Evolutionary conservation across 2,888 invertebrate genomes (phyloP), one percentile per base, ranked within the genome.

Genomic region (Papilio elwesi): DNA sequence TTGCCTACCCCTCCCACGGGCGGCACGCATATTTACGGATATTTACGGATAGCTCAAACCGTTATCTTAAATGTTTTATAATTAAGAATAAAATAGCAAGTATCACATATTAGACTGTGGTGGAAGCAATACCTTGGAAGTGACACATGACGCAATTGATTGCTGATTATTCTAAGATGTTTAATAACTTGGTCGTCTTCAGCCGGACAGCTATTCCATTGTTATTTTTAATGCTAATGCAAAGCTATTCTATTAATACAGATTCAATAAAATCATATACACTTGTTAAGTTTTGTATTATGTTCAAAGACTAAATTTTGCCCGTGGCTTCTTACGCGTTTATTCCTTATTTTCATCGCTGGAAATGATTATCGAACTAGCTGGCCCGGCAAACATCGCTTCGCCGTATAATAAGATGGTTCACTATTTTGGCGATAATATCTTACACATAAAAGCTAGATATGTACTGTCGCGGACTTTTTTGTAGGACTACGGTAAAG

Each of bases 141-240:
- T n/a, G 38, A 65, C n/a, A 38, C 16, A 38, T 65, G 55, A 57
- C 65, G 49, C 38, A 66, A 69, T 38, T 11, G 9, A 11, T 26
- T 59, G 38, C 49, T 57, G 57, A 57, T 59, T 57, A 71, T 66
- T 66, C 38, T 57, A 49, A 64, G 49, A 47, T 59, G 57, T 71
- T 71, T 66, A 71, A 71, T 66, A 71, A 66, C 59, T 71, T 66
- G 15, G 5, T 11, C 43, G 65, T 70, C 64, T 71, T 59, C 49
- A 49, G 15, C 15, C 26, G 10, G 48, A 15, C 55, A 64, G 64
- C 12, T 36, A 70, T 65, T 57, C 57, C 36, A 51, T 66, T 65
- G 57, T 66, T 71, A 51, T 57, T 55, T 70, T 55, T n/a, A 65
- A 55, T 49, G 48, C 48, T 55, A 55, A 47, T n/a, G 15, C n/a